Percentiles rank a stretch among this genome's conserved stretches.
phyloP scores from a whole-genome alignment of 2,888 invertebrate genomes.

The Eulithis prunata region DNA sequence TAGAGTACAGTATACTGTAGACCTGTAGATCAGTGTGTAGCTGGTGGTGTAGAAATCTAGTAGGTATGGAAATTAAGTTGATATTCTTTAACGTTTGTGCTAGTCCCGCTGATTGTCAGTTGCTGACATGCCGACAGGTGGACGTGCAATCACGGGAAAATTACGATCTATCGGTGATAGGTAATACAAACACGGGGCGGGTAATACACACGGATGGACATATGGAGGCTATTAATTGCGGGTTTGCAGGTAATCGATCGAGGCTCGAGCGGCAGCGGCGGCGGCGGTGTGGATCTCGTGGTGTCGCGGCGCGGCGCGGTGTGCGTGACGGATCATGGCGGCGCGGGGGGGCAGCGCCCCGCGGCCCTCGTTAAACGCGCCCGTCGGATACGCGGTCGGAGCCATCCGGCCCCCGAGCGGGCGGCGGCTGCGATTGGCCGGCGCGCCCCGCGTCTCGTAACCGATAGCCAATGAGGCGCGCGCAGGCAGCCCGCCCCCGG shows the following conservation, averaged over 20 bases:
- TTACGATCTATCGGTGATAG: conserved; percentile 57
- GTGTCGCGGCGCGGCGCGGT: conserved; percentile 54
- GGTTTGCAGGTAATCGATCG: conserved; percentile 80
- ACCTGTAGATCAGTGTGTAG: too few relatives aligned
- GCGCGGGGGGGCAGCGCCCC: conserved; percentile 78
- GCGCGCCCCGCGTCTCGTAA: conserved; percentile 67
- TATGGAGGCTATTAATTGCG: conserved; percentile 81
- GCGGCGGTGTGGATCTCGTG: conserved; percentile 43
- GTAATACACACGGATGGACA: conserved; percentile 77
- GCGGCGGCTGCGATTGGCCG: conserved; percentile 74
- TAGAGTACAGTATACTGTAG: not conserved
- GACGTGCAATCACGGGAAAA: conserved; percentile 50
- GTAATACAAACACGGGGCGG: conserved; percentile 68
- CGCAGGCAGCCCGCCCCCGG: conserved; percentile 61
- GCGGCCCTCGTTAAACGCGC: conserved; percentile 80
- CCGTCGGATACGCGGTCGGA: conserved; percentile 79
- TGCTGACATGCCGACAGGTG: conserved; percentile 34
- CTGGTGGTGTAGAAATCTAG: not conserved
- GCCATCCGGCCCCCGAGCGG: conserved; percentile 76
- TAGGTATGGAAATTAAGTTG: conserved; percentile 4
- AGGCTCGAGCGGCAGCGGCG: conserved; percentile 42
- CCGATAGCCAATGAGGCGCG: conserved; percentile 77
- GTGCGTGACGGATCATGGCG: conserved; percentile 83
- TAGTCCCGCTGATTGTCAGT: conserved; percentile 13
- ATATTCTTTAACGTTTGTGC: conserved; percentile 21